phyloP scores from a whole-genome alignment of 2,888 invertebrate species.

The Pimpla rufipes region DNA sequence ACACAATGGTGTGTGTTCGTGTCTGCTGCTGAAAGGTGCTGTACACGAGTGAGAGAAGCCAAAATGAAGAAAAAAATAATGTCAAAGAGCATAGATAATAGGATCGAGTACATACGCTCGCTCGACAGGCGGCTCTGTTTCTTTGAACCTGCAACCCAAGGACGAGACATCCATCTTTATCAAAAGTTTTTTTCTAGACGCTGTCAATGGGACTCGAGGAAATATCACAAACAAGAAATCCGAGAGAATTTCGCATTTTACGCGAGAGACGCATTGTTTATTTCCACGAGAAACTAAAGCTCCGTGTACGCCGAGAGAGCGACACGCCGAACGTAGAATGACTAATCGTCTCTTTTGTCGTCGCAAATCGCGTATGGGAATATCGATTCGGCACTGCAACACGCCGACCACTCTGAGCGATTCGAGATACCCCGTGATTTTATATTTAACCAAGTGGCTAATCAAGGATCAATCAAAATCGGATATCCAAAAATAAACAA shows the following conservation, averaged over 20 bases:
- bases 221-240: slow-evolving; percentile 19
- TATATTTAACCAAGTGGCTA: not conserved
- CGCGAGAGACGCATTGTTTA: not conserved
- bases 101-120: slow-evolving; percentile 92
- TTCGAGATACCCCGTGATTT: not conserved
- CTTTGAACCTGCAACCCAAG: slow-evolving; percentile 93
- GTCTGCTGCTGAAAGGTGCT: slow-evolving; percentile 53
- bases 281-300: not conserved
- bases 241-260: not conserved
- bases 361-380: too few species aligned
- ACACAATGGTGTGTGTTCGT: slow-evolving; percentile 24
- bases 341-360: too few species aligned
- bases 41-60: slow-evolving; percentile 58
- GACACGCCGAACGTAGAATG: too few species aligned
- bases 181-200: slow-evolving; percentile 42
- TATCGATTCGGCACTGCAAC: not conserved
- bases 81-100: slow-evolving; percentile 81
- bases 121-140: slow-evolving; percentile 93
- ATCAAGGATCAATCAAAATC: not conserved
- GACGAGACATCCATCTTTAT: slow-evolving; percentile 78
- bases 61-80: slow-evolving; percentile 69
- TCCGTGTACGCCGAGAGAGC: not conserved
- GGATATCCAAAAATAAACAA: slow-evolving; percentile 9
- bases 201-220: slow-evolving; percentile 25
- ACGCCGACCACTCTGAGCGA: not conserved